Percentiles rank a stretch among this genome's conserved stretches.
Evolutionary conservation across 2,888 invertebrate genomes (phyloP).

Genomic region (Drosophila barbarae): DNA sequence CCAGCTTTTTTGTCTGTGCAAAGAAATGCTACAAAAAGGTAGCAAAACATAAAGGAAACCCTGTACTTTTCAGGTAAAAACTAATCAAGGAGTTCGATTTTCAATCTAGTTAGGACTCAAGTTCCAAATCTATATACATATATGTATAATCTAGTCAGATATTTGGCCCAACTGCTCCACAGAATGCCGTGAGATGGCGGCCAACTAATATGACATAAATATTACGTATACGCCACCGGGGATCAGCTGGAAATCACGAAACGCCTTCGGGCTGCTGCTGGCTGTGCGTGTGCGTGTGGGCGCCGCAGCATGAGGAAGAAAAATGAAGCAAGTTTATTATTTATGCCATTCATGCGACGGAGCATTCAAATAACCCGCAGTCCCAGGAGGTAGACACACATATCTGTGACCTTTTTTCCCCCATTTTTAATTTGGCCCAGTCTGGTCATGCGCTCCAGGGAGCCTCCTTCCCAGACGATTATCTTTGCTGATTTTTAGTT

Average conservation of each 20-base stretch:
- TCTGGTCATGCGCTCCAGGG: conserved; percentile 15
- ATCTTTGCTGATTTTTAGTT: conserved; percentile 39
- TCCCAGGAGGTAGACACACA: conserved; percentile 25
- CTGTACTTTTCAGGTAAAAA: neutral
- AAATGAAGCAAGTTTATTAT: conserved; percentile 56
- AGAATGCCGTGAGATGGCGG: neutral
- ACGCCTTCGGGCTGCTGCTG: conserved; percentile 10
- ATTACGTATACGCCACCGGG: conserved; percentile 61
- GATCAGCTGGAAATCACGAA: conserved; percentile 54
- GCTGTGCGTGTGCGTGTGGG: conserved; percentile 11
- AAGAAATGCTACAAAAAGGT: neutral
- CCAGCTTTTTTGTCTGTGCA: neutral
- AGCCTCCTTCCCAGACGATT: conserved; percentile 31
- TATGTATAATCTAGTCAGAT: neutral
- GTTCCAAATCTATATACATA: neutral
- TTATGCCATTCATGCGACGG: conserved; percentile 56
- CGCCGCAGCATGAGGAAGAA: conserved; percentile 34
- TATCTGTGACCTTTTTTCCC: conserved; percentile 51
- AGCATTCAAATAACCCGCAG: conserved; percentile 44
- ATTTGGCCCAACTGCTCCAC: neutral
- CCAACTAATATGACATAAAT: conserved; percentile 57
- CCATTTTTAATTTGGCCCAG: conserved; percentile 49
- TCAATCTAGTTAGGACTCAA: neutral
- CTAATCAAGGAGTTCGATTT: neutral
- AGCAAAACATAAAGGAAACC: neutral